Evolutionary conservation across 2,113 vertebrate species (phyloP).

Genomic region (Felis catus): F.catus_Fca126_mat1.0 CM031413.1:26657501-26658000

Average conservation of each 20-base stretch:
- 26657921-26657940: background rate
- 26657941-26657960: background rate
- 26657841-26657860: background rate
- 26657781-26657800: background rate
- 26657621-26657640: background rate
- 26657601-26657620: background rate
- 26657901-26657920: background rate
- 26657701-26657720: background rate
- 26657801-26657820: background rate
- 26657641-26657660: background rate
- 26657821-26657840: background rate
- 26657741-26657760: background rate
- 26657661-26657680: too few relatives aligned
- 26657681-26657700: background rate
- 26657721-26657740: background rate
- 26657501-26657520: background rate
- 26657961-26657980: background rate
- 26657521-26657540: background rate
- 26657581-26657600: background rate
- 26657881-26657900: background rate
- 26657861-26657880: background rate
- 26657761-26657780: background rate
- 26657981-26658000: background rate
- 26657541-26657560: background rate
- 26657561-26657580: background rate